Base-by-base conservation (phyloP, 2,113 vertebrate genomes). In the Hippolais icterina region DNA sequence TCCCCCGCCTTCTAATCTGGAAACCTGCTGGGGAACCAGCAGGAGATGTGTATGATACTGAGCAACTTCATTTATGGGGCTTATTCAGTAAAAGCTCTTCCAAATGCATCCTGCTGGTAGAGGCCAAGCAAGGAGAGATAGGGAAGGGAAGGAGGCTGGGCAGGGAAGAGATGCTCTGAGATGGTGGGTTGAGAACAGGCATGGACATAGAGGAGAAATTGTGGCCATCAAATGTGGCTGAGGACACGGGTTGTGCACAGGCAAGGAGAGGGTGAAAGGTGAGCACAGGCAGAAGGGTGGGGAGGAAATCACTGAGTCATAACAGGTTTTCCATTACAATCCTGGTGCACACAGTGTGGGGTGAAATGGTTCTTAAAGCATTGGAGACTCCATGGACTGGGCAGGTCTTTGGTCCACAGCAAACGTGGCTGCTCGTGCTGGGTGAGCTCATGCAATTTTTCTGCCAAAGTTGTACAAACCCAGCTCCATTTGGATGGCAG, bases 11-110 rank as follows among this genome's bases (percentile, higher is more conserved):
- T 24, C 63, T 35, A 90, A 78, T 94, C 94, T 97, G 94, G 91
- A 95, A 94, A 89, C 89, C 91, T 94, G 87, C 83, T 96, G 93
- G 83, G 84, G 87, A 94, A 37, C 8, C 89, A 81, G 80, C 77
- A 3, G 91, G 89, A 92, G 80, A 71, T 0, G 6, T 3, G 12
- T 50, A 74, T 1, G 11, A 47, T 74, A 70, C 75, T 3, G 50
- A 93, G 71, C 0, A 1, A 41, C 57, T 66, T 80, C 66, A 69
- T 83, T 94, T 81, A 77, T 59, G 24, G 0, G 7, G 56, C 14
- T 93, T 78, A n/a, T 49, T 82, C n/a, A 18, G 52, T 84, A 78
- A 94, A 82, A 95, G 65, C 35, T 11, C 68, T 66, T 47, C 83
- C 33, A 90, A 95, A 83, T 11, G 28, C 37, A 68, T 87, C 69